Base-by-base conservation (phyloP, 2,888 invertebrate genomes). In the Melikaiella ostensackeni region DNA sequence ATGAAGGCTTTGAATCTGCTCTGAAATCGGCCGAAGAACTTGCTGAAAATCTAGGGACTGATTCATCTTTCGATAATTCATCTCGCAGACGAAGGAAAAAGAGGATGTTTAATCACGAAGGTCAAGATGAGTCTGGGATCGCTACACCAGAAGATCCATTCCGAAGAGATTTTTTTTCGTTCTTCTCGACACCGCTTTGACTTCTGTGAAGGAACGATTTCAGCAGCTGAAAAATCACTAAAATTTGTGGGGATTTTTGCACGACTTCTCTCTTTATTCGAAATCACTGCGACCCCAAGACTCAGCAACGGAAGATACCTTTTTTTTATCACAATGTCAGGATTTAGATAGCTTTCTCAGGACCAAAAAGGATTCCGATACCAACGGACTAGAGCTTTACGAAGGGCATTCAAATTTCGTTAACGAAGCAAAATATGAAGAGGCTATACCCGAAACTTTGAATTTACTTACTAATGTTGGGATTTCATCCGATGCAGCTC, bases 41-140 rank as follows among this genome's bases (percentile, higher is more conserved):
- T n/a, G 46, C 74, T 33, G 77, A 33, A 63, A 62, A 33, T 61
- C 62, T 77, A 1, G 74, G 46, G 30, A 63, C 46, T 55, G 57
- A n/a, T n/a, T n/a, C n/a, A n/a, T n/a, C n/a, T n/a, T n/a, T n/a
- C n/a, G n/a, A n/a, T n/a, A n/a, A n/a, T 50, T 76, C 59, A 50
- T 46, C 42, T 63, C 74, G 77, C 63, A 74, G 16, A 11, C 21
- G 74, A 66, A 64, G 50, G 64, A 75, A 64, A 74, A 50, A 30
- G 55, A 75, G 74, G 38, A 74, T 77, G 74, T 77, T 77, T 35
- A 35, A 64, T 24, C 75, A 75, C 55, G 77, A 77, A 57, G 35
- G 16, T 75, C 57, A 64, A 55, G 35, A 75, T 62, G 64, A 75
- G 30, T 30, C 30, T n/a, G n/a, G 30, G 42, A 64, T 50, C 30